Evolutionary conservation across 2,797 vertebrate genomes (phyloP).

Genomic region (Tolypeutes matacus): DNA sequence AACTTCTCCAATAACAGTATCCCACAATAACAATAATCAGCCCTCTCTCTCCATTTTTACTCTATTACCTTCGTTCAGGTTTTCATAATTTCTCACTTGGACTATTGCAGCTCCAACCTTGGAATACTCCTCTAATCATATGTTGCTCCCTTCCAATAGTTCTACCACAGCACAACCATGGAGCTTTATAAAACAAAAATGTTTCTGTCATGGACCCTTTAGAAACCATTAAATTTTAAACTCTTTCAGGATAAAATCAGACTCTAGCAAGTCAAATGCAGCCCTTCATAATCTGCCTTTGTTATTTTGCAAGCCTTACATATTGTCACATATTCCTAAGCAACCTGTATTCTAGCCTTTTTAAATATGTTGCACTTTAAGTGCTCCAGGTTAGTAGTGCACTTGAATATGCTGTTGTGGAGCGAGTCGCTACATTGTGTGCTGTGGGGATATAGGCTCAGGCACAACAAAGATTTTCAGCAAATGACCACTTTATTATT

Average conservation of each 20-base stretch:
- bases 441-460: too few species aligned
- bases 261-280: neutral
- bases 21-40: neutral
- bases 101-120: neutral
- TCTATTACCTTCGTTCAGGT: neutral
- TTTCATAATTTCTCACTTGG: slow-evolving; percentile 43
- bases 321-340: neutral
- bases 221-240: neutral
- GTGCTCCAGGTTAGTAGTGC: neutral
- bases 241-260: slow-evolving; percentile 37
- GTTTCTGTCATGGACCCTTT: neutral
- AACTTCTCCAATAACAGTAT: neutral
- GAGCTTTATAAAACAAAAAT: neutral
- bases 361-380: neutral
- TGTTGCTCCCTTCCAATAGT: neutral
- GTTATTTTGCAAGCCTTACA: neutral
- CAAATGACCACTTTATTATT: too few species aligned
- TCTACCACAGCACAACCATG: neutral
- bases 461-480: too few species aligned
- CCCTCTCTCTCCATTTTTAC: neutral
- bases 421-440: too few species aligned
- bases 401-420: neutral
- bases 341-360: neutral
- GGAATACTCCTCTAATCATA: neutral
- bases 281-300: neutral